Evolutionary conservation across 2,113 vertebrate species (phyloP).

Genomic region (Penelope pileata): DNA sequence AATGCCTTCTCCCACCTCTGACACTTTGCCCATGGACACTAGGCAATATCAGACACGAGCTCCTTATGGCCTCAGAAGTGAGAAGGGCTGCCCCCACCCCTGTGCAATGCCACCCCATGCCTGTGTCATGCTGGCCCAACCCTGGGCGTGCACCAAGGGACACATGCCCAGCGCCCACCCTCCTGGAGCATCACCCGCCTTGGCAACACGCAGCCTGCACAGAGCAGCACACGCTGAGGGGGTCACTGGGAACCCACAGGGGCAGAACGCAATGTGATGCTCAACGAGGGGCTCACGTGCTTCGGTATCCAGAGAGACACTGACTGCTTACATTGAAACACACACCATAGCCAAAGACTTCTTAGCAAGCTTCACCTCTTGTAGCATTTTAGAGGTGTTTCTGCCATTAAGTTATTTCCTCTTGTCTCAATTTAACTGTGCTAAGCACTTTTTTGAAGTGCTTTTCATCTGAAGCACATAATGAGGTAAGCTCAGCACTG

Average conservation of each 20-base stretch:
- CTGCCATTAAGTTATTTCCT: not conserved
- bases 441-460: not conserved
- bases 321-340: not conserved
- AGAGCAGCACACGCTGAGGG: not conserved
- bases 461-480: slow-evolving; percentile 30
- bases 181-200: fast-evolving
- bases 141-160: fast-evolving
- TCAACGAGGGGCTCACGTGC: not conserved
- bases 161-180: not conserved
- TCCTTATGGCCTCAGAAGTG: not conserved
- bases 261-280: not conserved
- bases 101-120: too few species aligned
- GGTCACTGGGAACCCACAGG: not conserved
- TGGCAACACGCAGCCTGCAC: not conserved
- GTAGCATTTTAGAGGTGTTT: not conserved
- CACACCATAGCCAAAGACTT: fast-evolving
- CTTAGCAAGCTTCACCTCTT: not conserved
- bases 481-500: not conserved
- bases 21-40: not conserved
- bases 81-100: not conserved
- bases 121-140: too few species aligned
- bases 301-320: not conserved
- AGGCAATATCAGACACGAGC: fast-evolving
- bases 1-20: not conserved
- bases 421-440: not conserved